Conservation (phyloP, 1,140 invertebrate species). For the honey bee (Apis mellifera) region DNA sequence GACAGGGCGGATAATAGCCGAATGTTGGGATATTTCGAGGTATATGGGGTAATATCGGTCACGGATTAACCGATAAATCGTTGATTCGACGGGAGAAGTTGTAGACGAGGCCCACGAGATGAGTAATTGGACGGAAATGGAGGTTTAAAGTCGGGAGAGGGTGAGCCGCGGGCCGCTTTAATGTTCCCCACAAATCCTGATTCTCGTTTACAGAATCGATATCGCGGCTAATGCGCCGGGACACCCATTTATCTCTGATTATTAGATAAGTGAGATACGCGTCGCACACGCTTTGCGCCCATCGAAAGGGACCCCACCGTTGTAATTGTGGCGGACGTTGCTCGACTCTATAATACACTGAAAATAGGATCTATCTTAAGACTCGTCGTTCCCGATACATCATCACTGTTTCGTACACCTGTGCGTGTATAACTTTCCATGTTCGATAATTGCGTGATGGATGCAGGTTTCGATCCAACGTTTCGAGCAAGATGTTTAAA, state of each 20-base stretch:
- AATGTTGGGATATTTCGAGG: no score
- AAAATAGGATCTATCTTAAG: neutral
- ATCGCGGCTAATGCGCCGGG: neutral
- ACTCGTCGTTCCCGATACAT: no score
- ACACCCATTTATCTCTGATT: constrained; percentile 42
- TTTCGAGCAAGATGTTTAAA: no score
- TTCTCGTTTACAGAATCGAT: constrained; percentile 34
- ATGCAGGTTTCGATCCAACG: no score
- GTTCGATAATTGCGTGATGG: no score
- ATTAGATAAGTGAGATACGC: constrained; percentile 35
- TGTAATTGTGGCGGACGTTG: neutral
- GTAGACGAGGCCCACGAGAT: neutral
- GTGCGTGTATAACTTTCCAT: no score
- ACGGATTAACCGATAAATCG: neutral
- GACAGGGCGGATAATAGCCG: no score
- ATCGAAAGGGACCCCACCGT: no score
- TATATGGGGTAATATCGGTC: neutral
- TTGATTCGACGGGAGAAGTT: neutral
- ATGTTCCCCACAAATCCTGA: neutral
- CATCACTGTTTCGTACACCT: no score
- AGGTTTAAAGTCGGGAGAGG: neutral
- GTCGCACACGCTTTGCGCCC: neutral
- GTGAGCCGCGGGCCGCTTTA: neutral
- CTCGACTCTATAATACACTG: neutral
- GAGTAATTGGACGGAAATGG: neutral